Evolutionary conservation across 2,888 invertebrate genomes (phyloP), one percentile per base, ranked within the genome.

Genomic region (Andrena marginata): DNA sequence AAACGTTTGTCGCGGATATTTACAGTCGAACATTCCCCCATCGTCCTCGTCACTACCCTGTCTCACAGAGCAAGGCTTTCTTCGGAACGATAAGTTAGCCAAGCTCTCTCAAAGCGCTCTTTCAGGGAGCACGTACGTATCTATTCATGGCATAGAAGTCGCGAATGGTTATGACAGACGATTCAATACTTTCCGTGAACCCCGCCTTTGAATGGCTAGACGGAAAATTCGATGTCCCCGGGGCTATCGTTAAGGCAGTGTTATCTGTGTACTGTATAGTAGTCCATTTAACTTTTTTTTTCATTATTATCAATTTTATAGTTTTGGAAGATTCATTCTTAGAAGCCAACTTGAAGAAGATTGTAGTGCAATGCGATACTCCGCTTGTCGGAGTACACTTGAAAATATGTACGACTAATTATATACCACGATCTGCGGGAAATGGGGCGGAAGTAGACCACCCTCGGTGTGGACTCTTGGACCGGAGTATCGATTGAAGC

Each of bases 101-200:
- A 69, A 64, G 63, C 59, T 56, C 65, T 80, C 75, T 73, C 81
- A 65, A 80, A 79, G 80, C 73, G 70, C 77, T 68, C 84, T 87
- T 87, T 84, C 81, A 78, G 74, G 74, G 70, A 16, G 48, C 54
- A 31, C 20, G 60, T 68, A 59, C 72, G 33, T 68, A 73, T 78
- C 80, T 35, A 56, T 67, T 76, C 76, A n/a, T 63, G 79, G 76
- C 82, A 75, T 82, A 72, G 76, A 76, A 78, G 75, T 70, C 49
- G 75, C 75, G 82, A 87, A 77, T 84, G 87, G 77, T 84, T 87
- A 78, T 77, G 87, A 87, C 86, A 87, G 88, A 84, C 70, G 82
- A 80, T 85, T 86, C 85, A 80, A 88, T 85, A 77, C 69, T 29
- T 54, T 29, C 48, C 68, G 33, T 71, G 76, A 71, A 48, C 65